Conservation (phyloP, 2,113 vertebrate genomes). For the Clupea harengus region DNA sequence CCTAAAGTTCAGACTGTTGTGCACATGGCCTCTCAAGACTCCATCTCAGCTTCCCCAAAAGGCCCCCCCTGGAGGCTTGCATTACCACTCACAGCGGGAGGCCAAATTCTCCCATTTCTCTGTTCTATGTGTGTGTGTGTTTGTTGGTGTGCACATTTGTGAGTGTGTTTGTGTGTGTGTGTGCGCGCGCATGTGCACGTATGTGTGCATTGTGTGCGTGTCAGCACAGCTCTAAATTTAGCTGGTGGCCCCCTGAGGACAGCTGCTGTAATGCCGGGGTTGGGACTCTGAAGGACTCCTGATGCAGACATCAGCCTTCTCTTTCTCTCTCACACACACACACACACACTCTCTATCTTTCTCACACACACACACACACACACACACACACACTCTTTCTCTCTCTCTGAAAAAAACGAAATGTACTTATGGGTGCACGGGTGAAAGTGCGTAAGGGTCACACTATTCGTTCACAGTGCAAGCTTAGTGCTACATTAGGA, state of each 20-base stretch:
- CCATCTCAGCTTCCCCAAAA: neutral
- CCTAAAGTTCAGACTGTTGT: neutral
- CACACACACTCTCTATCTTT: too few species aligned
- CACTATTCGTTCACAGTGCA: too few species aligned
- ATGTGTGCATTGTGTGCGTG: neutral
- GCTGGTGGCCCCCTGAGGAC: constrained; percentile 23
- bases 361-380: too few species aligned
- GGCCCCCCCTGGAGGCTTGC: neutral
- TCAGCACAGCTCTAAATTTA: constrained; percentile 39
- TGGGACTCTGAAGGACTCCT: neutral
- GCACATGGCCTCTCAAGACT: neutral
- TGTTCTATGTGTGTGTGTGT: neutral
- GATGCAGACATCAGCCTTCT: neutral
- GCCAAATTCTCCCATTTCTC: neutral
- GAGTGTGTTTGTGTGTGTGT: constrained; percentile 1
- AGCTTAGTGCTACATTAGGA: too few species aligned
- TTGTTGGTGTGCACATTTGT: neutral
- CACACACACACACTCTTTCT: neutral
- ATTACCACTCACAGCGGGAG: neutral
- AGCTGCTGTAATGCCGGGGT: constrained; percentile 35
- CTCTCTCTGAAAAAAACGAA: too few species aligned
- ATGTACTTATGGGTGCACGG: too few species aligned
- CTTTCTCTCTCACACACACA: neutral
- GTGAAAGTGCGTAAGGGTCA: too few species aligned
- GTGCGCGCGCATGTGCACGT: neutral